phyloP scores from a whole-genome alignment of 2,888 invertebrate genomes.

The Hoplodrina blanda region DNA sequence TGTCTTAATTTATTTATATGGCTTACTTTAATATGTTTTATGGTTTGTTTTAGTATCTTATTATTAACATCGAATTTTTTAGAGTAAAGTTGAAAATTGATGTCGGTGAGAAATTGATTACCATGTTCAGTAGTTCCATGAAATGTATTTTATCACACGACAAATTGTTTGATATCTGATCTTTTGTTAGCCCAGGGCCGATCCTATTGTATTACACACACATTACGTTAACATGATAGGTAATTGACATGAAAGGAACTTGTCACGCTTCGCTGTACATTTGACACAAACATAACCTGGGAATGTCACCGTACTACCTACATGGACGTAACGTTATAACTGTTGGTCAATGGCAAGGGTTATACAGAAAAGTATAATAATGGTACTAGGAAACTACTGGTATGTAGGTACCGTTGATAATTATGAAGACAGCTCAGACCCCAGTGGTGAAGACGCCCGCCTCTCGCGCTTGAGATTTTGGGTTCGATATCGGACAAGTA shows the following conservation, averaged over 20 bases:
- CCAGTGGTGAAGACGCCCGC: too few species aligned
- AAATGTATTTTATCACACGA: not conserved
- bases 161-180: not conserved
- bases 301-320: not conserved
- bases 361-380: not conserved
- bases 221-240: constrained; percentile 12
- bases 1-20: too few species aligned
- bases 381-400: too few species aligned
- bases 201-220: constrained; percentile 8
- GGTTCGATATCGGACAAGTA: too few species aligned
- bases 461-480: too few species aligned
- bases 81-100: too few species aligned
- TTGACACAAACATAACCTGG: not conserved
- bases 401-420: too few species aligned
- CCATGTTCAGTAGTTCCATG: not conserved
- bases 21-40: too few species aligned
- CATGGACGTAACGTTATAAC: not conserved
- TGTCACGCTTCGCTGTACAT: not conserved
- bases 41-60: too few species aligned
- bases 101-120: not conserved
- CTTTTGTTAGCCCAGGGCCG: not conserved
- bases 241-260: constrained; percentile 15
- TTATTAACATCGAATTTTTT: too few species aligned
- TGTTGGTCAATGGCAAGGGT: not conserved
- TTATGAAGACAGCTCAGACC: too few species aligned